These are phyloP conservation scores for Uloborus diversus DNA, from an alignment of 1,140 invertebrate genomes.

Conservation along the genomic window DNA sequence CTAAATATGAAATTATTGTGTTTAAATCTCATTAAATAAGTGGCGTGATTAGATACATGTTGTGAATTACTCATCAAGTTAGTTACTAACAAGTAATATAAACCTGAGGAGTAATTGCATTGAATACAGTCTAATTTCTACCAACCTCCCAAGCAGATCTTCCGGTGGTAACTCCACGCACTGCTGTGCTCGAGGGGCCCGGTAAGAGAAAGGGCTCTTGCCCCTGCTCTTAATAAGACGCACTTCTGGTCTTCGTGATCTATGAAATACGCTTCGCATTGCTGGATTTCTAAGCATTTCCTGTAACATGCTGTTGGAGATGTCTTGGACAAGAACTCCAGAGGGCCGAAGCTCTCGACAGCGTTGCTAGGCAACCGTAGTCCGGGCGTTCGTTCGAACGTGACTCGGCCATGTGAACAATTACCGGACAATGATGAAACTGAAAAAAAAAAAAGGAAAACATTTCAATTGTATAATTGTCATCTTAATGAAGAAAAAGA, in stretches of 20 bases:
- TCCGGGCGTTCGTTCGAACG: constrained; percentile 32
- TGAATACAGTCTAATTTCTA: too few species aligned
- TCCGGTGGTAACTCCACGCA: constrained; percentile 45
- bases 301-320: constrained; percentile 30
- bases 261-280: constrained; percentile 40
- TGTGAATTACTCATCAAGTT: too few species aligned
- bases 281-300: constrained; percentile 13
- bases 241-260: constrained; percentile 47
- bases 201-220: neutral
- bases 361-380: constrained; percentile 14
- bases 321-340: constrained; percentile 34
- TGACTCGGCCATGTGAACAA: constrained; percentile 25
- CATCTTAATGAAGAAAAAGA: too few species aligned
- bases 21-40: too few species aligned
- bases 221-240: constrained; percentile 4
- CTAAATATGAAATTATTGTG: too few species aligned
- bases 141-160: constrained; percentile 50
- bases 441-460: neutral
- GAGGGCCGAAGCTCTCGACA: neutral
- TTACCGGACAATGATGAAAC: constrained; percentile 19
- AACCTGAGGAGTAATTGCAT: too few species aligned
- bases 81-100: too few species aligned
- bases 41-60: too few species aligned
- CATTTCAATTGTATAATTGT: too few species aligned
- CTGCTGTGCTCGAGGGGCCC: constrained; percentile 13